Evolutionary conservation across 2,113 vertebrate species (phyloP).

Genomic region (Oryzias curvinotus): DNA sequence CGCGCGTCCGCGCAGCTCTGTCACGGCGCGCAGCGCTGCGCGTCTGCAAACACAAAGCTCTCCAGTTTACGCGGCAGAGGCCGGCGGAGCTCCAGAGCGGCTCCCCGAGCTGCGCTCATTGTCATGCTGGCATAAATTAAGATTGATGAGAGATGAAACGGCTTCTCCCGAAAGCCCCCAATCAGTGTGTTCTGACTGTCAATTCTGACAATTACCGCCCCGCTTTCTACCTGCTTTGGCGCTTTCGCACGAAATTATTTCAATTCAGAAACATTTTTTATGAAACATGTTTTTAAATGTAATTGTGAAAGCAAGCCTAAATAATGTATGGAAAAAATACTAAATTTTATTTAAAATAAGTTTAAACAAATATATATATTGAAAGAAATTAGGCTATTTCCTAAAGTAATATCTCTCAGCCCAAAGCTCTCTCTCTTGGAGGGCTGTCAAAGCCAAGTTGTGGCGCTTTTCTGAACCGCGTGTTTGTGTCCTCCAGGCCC

Average conservation of each 20-base stretch:
- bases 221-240: not conserved
- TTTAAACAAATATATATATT: too few species aligned
- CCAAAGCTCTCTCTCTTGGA: too few species aligned
- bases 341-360: too few species aligned
- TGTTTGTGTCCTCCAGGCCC: slow-evolving; percentile 81
- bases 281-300: not conserved
- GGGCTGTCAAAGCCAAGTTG: too few species aligned
- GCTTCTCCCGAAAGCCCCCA: slow-evolving; percentile 66
- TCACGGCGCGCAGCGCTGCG: slow-evolving; percentile 83
- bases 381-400: too few species aligned
- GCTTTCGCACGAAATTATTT: not conserved
- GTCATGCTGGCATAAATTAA: slow-evolving; percentile 97
- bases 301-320: too few species aligned
- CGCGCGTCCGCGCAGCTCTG: slow-evolving; percentile 79
- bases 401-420: too few species aligned
- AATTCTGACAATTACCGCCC: slow-evolving; percentile 81
- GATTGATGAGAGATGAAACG: slow-evolving; percentile 97
- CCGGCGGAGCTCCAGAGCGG: slow-evolving; percentile 76
- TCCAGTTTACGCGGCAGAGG: slow-evolving; percentile 82
- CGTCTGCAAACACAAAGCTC: slow-evolving; percentile 91
- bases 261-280: not conserved
- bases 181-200: slow-evolving; percentile 85
- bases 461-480: slow-evolving; percentile 15
- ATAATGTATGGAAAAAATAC: too few species aligned
- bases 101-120: slow-evolving; percentile 88